Evolutionary conservation across 2,797 vertebrate genomes (phyloP).

Genomic region (Emydoidea blandingii): DNA sequence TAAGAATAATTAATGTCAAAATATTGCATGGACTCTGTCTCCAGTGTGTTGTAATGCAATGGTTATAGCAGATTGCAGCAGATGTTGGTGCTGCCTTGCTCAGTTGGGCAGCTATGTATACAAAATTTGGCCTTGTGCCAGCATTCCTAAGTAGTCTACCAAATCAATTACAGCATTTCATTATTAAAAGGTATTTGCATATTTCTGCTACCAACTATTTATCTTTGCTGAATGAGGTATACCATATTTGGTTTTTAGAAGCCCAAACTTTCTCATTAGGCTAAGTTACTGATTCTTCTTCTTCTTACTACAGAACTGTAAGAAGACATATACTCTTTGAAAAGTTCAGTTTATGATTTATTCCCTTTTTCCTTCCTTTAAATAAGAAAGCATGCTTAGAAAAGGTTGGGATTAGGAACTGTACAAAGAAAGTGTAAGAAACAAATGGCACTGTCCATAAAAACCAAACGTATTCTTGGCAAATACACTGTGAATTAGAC

Average conservation of each 20-base stretch:
- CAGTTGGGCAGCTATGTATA: constrained; percentile 10
- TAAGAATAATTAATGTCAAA: constrained; percentile 51
- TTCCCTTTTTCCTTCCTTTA: background rate
- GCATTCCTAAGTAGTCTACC: background rate
- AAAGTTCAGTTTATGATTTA: background rate
- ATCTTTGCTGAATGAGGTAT: background rate
- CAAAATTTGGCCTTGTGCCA: constrained; percentile 18
- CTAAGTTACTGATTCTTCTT: background rate
- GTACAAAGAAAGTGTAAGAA: background rate
- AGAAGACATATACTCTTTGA: background rate
- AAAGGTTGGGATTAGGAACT: background rate
- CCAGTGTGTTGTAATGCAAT: background rate
- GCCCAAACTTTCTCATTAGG: background rate
- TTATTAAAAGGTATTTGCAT: constrained; percentile 9
- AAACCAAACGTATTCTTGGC: background rate
- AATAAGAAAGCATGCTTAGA: background rate
- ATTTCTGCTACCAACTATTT: background rate
- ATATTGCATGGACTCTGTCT: background rate
- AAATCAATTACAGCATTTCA: constrained; percentile 1
- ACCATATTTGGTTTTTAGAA: background rate
- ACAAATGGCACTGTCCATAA: background rate
- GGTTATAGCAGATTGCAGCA: constrained; percentile 31
- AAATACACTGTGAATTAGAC: background rate
- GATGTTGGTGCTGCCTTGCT: constrained; percentile 25
- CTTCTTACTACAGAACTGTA: background rate